Evolutionary conservation across 2,113 vertebrate genomes (phyloP).

Genomic region (Oreochromis spilurus): DNA sequence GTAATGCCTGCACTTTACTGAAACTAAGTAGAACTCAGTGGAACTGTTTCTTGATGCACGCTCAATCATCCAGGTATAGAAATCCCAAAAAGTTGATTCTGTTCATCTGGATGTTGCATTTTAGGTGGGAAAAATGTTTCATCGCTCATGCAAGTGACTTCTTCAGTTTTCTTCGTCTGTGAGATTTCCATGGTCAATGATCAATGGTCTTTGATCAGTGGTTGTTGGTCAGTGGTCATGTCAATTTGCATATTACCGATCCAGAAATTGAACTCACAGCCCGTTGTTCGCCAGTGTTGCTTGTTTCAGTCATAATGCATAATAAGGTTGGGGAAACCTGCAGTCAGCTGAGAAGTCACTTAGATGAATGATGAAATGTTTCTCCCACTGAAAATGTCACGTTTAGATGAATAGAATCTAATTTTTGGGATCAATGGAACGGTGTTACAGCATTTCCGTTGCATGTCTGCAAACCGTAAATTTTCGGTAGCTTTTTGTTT

Average conservation of each 20-base stretch:
- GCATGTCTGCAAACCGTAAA: background rate
- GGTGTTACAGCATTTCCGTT: background rate
- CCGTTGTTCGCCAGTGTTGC: background rate
- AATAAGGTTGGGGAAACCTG: background rate
- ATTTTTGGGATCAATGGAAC: background rate
- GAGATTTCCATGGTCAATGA: background rate
- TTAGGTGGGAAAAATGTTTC: background rate
- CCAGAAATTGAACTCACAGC: background rate
- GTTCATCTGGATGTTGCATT: background rate
- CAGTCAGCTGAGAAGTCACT: background rate
- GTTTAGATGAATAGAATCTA: background rate
- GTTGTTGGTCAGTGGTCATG: background rate
- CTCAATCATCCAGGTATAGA: background rate
- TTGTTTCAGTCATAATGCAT: background rate
- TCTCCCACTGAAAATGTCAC: background rate
- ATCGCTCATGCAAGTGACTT: background rate
- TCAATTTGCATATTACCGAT: background rate
- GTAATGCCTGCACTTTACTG: background rate
- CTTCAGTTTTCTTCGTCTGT: background rate
- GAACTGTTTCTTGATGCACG: background rate
- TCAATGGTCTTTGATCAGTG: background rate
- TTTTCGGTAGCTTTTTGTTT: background rate
- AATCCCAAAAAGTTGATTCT: background rate
- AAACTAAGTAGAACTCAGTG: background rate
- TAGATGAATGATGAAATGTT: background rate